Conservation (phyloP, 2,888 invertebrate genomes). For the Pyralis farinalis region DNA sequence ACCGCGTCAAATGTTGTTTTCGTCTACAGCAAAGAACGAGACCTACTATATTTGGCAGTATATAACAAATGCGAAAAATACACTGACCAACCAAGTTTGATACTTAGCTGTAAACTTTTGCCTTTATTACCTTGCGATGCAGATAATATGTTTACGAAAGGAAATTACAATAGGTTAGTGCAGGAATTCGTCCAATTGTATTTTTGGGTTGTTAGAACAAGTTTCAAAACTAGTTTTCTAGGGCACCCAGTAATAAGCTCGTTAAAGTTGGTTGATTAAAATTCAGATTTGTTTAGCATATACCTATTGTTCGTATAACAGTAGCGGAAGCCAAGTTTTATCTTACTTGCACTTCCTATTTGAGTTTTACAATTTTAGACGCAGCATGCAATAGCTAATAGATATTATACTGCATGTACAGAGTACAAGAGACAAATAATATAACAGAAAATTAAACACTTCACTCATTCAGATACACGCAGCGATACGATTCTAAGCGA, state of each 20-base stretch:
- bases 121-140: constrained; percentile 51
- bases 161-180: constrained; percentile 29
- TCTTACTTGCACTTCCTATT: too few relatives aligned
- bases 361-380: too few relatives aligned
- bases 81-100: constrained; percentile 29
- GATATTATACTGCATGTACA: too few relatives aligned
- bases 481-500: too few relatives aligned
- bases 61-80: constrained; percentile 36
- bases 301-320: too few relatives aligned
- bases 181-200: constrained; percentile 19
- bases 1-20: constrained; percentile 51
- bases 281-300: too few relatives aligned
- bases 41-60: constrained; percentile 23
- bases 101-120: constrained; percentile 41
- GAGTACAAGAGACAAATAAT: too few relatives aligned
- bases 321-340: too few relatives aligned
- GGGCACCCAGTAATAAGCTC: background rate
- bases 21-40: constrained; percentile 21
- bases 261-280: too few relatives aligned
- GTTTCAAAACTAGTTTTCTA: background rate
- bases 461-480: too few relatives aligned
- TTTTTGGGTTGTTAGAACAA: background rate
- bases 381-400: too few relatives aligned
- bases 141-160: constrained; percentile 34
- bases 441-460: too few relatives aligned